Evolutionary conservation across 1,140 invertebrate genomes (phyloP).

Genomic region (Bombus picipes): DNA sequence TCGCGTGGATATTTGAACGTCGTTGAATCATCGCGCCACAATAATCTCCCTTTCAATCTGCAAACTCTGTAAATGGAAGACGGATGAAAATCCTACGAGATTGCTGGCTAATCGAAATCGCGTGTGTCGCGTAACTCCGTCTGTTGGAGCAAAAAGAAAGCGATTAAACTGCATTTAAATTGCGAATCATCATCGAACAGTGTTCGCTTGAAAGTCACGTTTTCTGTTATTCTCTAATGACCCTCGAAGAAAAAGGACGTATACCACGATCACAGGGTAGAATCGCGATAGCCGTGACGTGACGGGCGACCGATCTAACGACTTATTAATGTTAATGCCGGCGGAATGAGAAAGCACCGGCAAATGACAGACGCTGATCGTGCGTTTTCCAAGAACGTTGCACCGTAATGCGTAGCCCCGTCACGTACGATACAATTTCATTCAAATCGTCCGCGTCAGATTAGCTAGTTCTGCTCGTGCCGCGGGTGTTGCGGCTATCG

Average conservation of each 20-base stretch:
- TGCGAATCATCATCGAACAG: neutral
- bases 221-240: slow-evolving; percentile 17
- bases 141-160: neutral
- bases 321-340: slow-evolving; percentile 25
- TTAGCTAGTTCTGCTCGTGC: neutral
- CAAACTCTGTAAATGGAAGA: neutral
- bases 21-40: too few species aligned
- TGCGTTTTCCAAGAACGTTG: slow-evolving; percentile 3
- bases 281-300: slow-evolving; percentile 12
- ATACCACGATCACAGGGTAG: neutral
- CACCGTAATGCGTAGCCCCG: neutral
- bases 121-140: neutral
- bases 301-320: slow-evolving; percentile 19
- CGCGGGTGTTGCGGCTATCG: neutral
- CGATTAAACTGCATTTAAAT: neutral
- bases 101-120: too few species aligned
- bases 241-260: neutral
- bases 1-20: too few species aligned
- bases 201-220: neutral
- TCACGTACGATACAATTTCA: slow-evolving; percentile 14
- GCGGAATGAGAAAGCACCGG: slow-evolving; percentile 8
- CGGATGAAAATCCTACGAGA: neutral
- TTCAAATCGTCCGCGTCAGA: neutral
- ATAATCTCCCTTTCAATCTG: neutral
- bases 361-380: slow-evolving; percentile 14